phyloP scores from a whole-genome alignment of 2,797 vertebrate genomes.

The Erpetoichthys calabaricus region DNA sequence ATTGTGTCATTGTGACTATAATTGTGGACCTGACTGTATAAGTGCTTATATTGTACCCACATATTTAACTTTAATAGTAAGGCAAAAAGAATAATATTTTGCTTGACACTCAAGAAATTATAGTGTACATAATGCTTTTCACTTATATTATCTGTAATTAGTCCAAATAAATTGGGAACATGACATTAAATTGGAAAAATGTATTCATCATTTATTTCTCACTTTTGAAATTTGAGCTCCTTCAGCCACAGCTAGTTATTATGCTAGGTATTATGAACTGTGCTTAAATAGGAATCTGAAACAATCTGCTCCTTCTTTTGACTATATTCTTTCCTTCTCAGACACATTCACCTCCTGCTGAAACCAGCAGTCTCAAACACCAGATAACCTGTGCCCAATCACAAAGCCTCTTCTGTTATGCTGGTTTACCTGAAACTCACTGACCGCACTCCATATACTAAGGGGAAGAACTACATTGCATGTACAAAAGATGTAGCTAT shows the following conservation, averaged over 20 bases:
- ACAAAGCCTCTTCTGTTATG: constrained; percentile 86
- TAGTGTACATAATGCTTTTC: not conserved
- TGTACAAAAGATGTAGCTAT: constrained; percentile 65
- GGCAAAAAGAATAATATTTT: too few relatives aligned
- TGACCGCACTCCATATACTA: constrained; percentile 24
- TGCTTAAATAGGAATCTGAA: constrained; percentile 33
- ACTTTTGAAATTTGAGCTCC: constrained; percentile 9
- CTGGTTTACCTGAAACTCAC: constrained; percentile 38
- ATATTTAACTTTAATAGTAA: too few relatives aligned
- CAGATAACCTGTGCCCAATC: constrained; percentile 63
- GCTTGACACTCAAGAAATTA: too few relatives aligned
- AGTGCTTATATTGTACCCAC: too few relatives aligned
- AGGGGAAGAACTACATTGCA: constrained; percentile 24
- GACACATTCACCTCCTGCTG: constrained; percentile 33
- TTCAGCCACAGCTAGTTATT: constrained; percentile 25
- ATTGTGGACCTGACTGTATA: too few relatives aligned
- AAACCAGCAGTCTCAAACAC: constrained; percentile 32
- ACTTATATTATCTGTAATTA: not conserved
- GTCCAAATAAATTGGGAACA: constrained; percentile 1
- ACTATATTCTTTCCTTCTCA: not conserved
- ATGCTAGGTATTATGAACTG: constrained; percentile 23
- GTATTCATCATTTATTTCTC: not conserved
- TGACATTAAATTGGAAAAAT: constrained; percentile 16
- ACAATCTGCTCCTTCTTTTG: constrained; percentile 17
- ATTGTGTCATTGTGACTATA: too few relatives aligned